phyloP scores from a whole-genome alignment of 1,140 invertebrate genomes.

The Gyrodactylus salaris region DNA sequence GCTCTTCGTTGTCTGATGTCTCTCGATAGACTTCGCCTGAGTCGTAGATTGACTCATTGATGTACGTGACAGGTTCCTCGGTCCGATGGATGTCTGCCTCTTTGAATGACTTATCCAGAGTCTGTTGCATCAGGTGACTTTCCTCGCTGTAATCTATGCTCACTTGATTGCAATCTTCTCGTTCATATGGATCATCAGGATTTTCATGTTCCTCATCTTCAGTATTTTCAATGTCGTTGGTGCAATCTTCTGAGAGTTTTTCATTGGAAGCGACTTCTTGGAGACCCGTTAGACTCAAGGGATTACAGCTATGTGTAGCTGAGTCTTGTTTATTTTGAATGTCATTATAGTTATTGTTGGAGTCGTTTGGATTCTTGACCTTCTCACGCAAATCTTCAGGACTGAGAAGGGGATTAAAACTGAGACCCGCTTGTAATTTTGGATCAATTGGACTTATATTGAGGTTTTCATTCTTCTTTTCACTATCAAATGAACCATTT shows the following conservation, averaged over 20 bases:
- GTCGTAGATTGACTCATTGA: neutral
- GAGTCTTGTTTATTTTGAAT: neutral
- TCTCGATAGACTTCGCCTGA: neutral
- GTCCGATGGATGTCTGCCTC: neutral
- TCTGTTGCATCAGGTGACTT: neutral
- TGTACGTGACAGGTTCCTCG: neutral
- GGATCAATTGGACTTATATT: neutral
- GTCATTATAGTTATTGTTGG: neutral
- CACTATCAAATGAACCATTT: neutral
- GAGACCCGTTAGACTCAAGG: too few relatives aligned
- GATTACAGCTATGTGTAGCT: neutral
- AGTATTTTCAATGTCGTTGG: neutral
- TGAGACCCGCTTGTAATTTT: neutral
- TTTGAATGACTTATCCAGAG: neutral
- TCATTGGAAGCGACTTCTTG: neutral
- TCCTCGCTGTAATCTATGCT: neutral
- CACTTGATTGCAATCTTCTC: neutral
- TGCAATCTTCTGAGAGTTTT: too few relatives aligned
- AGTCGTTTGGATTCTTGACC: neutral
- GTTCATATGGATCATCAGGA: neutral
- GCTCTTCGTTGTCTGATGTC: too few relatives aligned
- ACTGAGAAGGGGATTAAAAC: too few relatives aligned
- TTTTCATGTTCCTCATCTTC: neutral
- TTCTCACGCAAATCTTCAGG: neutral
- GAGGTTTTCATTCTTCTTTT: neutral